These are phyloP conservation scores for Lamellibrachia luymesi DNA, from an alignment of 1,140 invertebrate species.

Conservation along the genomic window DNA sequence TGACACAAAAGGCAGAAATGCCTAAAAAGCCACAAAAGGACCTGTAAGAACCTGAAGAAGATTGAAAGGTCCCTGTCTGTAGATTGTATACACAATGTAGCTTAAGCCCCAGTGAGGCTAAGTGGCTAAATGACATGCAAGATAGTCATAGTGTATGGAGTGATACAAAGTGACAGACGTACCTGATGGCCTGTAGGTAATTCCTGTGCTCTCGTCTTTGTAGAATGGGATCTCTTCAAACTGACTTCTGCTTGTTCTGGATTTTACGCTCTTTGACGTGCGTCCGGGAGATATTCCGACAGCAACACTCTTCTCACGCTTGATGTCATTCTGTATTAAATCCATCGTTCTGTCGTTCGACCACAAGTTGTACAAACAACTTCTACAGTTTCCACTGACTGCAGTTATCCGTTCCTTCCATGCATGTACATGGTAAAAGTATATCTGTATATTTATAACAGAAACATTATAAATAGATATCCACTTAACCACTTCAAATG, in stretches of 20 bases:
- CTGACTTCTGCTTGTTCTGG: neutral
- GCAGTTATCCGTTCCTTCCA: neutral
- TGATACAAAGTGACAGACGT: neutral
- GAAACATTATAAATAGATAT: neutral
- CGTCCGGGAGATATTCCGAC: neutral
- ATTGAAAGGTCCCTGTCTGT: neutral
- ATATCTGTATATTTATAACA: neutral
- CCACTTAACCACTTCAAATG: neutral
- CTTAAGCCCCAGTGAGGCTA: neutral
- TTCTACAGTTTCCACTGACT: neutral
- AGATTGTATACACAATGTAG: neutral
- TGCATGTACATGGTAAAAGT: neutral
- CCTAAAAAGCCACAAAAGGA: neutral
- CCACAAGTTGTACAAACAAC: neutral
- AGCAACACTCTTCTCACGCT: neutral
- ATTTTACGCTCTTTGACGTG: neutral
- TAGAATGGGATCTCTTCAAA: neutral
- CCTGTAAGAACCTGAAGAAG: no score
- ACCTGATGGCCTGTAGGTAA: neutral
- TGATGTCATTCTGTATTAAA: neutral
- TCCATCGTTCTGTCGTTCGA: neutral
- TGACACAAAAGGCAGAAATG: no score
- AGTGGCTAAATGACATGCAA: neutral
- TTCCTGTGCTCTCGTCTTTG: neutral
- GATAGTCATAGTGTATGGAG: neutral